Conservation (phyloP, 2,888 invertebrate species). For the Orthonevra nobilis region DNA sequence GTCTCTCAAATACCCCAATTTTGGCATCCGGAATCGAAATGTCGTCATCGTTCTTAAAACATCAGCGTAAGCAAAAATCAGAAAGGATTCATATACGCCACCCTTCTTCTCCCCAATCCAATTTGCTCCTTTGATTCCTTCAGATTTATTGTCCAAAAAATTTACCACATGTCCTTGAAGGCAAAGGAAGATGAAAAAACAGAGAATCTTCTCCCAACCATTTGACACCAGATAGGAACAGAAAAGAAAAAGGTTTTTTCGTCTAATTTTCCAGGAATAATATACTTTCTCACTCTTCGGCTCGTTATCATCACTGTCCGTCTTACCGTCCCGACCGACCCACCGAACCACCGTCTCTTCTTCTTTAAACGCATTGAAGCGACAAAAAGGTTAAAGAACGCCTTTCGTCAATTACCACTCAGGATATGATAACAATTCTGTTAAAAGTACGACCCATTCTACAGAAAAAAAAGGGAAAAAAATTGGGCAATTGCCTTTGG, state of each 20-base stretch:
- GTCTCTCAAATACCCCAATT: too few species aligned
- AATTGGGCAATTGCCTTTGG: constrained; percentile 54
- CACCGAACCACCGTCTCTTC: background rate
- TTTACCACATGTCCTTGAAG: constrained; percentile 37
- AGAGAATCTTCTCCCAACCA: constrained; percentile 50
- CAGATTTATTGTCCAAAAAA: constrained; percentile 57
- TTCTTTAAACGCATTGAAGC: constrained; percentile 49
- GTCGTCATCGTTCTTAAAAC: constrained; percentile 36
- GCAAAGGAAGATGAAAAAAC: background rate
- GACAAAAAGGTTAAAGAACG: constrained; percentile 68
- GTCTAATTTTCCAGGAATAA: constrained; percentile 55
- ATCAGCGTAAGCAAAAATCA: constrained; percentile 61
- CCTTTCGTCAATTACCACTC: constrained; percentile 69
- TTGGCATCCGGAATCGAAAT: background rate
- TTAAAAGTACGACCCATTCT: constrained; percentile 12
- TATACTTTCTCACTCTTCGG: constrained; percentile 38
- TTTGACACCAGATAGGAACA: constrained; percentile 50
- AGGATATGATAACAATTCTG: constrained; percentile 66
- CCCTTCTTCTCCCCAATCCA: constrained; percentile 11
- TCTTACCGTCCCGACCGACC: background rate
- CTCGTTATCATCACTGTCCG: constrained; percentile 40
- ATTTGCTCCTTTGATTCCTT: constrained; percentile 38
- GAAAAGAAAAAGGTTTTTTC: constrained; percentile 39
- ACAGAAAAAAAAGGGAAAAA: background rate
- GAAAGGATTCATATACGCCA: constrained; percentile 43